Base-by-base conservation (phyloP, 2,113 vertebrate genomes). In the Morone saxatilis region DNA sequence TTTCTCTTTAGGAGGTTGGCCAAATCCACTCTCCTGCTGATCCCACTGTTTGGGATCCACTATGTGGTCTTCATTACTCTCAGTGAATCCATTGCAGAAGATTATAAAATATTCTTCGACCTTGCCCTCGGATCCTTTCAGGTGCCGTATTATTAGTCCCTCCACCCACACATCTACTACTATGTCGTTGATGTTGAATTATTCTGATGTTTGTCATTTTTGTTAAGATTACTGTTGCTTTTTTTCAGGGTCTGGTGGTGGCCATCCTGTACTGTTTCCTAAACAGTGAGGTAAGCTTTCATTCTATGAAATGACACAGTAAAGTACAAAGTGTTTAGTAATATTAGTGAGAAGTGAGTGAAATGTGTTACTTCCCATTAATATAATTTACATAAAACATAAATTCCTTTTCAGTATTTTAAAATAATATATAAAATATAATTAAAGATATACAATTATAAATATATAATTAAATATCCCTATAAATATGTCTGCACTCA, bases 11-110 rank as follows among this genome's bases (percentile, higher is more conserved):
- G 98, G 96, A 94, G 97, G 83, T 95, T 99, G 76, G 93, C 98
- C 87, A 99, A 98, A 91, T 99, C 98, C 50, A 98, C 97, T 0
- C 91, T 99, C 54, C 91, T 99, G 90, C 96, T 99, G 50, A 97
- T 98, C 86, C 98, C 97, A 0, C 92, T 99, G 73, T 98, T 99
- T 40, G 98, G 98, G 36, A 95, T 97, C 83, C 97, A 99, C 90
- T 98, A 98, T 47, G 94, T 97, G 83, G 95, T 99, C 75, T 99
- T 98, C n/a, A 13, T 96, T 89, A 88, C 96, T 86, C 71, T 93
- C 90, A 22, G 78, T 4, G 93, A 94, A 40, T 95, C 95, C 92
- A 96, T 96, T 56, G 89, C 92, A 45, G 90, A 93, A 13, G 91
- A 91, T 2, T 97, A 96, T 62, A 96, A 96, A 91, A 97, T 98